Percentiles rank a stretch among this genome's conserved stretches.
These are phyloP conservation scores for Drosophila sulfurigaster DNA, from an alignment of 1,140 invertebrate genomes.

Conservation along the genomic window DNA sequence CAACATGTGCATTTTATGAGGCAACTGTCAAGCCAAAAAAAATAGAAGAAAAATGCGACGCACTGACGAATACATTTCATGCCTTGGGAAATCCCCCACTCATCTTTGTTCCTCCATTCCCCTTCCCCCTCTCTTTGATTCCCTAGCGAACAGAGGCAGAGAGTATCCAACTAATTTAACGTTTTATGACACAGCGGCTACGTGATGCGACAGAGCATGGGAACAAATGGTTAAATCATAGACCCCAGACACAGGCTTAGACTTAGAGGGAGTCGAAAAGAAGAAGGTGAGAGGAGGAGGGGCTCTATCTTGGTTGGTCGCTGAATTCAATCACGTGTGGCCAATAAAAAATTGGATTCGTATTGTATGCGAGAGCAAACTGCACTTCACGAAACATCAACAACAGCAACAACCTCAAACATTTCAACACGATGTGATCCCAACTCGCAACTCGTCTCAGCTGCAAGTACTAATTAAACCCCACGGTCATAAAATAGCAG, in stretches of 20 bases:
- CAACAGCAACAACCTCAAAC: no score
- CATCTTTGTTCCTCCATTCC: neutral
- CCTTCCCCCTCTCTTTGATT: neutral
- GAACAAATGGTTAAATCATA: constrained; percentile 75
- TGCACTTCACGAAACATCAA: constrained; percentile 3
- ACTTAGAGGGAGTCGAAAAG: neutral
- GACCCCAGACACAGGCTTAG: constrained; percentile 39
- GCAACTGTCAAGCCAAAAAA: constrained; percentile 46
- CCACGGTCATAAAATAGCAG: constrained; percentile 10
- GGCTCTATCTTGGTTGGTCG: constrained; percentile 10
- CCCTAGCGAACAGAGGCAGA: constrained; percentile 23
- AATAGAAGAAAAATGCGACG: constrained; percentile 20
- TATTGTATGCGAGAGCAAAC: constrained; percentile 37
- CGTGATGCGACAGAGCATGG: constrained; percentile 66
- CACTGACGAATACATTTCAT: constrained; percentile 53
- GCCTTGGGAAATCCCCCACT: constrained; percentile 65
- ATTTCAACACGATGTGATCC: neutral
- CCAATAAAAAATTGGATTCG: constrained; percentile 76
- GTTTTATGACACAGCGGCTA: constrained; percentile 76
- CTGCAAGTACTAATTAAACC: constrained; percentile 30
- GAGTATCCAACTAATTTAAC: constrained; percentile 75
- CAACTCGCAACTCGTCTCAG: constrained; percentile 19
- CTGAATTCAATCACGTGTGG: constrained; percentile 75
- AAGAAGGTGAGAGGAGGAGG: neutral
- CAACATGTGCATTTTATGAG: constrained; percentile 82